phyloP scores from a whole-genome alignment of 2,113 vertebrate species.

The Heterochromis multidens region DNA sequence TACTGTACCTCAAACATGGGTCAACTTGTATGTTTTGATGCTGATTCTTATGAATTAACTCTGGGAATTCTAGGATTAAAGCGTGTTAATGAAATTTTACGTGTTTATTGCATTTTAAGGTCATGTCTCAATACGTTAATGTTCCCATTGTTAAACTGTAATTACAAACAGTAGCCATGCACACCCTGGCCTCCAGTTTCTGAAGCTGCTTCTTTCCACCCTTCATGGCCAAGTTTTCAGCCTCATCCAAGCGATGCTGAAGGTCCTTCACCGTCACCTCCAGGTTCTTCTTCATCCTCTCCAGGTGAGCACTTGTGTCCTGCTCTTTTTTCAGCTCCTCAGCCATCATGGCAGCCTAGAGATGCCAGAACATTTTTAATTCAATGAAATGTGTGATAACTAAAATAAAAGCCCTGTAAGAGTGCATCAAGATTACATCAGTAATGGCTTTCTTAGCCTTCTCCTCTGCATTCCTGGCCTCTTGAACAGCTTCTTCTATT shows the following conservation, averaged over 20 bases:
- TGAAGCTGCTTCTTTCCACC: neutral
- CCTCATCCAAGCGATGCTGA: neutral
- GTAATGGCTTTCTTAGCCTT: slow-evolving; percentile 75
- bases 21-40: neutral
- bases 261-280: neutral
- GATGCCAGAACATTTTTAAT: rapidly evolving
- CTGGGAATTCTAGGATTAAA: neutral
- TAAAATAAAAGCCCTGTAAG: rapidly evolving
- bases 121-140: no score
- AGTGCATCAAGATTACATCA: slow-evolving; percentile 29
- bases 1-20: neutral
- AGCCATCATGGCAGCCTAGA: neutral
- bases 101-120: no score
- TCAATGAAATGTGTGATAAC: neutral
- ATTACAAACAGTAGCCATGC: neutral
- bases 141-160: neutral
- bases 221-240: neutral
- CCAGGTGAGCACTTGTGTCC: neutral
- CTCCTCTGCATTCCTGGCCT: slow-evolving; percentile 80
- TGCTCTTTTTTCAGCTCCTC: neutral
- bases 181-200: neutral
- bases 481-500: slow-evolving; percentile 56
- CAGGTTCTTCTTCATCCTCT: neutral
- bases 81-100: rapidly evolving
- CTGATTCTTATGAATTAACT: neutral